Evolutionary conservation across 53 echinoderm and acorn worm species (phyloP).

Genomic region (Holothuria scabra): DNA sequence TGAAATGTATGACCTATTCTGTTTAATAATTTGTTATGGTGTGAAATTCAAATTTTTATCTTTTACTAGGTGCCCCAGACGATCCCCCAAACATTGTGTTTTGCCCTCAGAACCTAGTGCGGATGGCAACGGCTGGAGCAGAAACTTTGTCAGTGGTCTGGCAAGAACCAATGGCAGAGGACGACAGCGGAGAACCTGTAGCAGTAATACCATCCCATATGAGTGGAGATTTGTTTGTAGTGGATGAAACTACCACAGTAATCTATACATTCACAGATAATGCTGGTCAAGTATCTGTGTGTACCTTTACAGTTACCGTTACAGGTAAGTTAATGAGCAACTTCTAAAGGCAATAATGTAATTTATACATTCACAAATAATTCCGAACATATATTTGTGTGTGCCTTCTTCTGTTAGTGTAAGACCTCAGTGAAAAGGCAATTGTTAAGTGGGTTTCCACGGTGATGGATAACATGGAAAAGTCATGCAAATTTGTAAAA

Average conservation of each 20-base stretch:
- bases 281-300: constrained; percentile 58
- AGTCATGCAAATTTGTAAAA: too few relatives aligned
- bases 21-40: too few relatives aligned
- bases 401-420: too few relatives aligned
- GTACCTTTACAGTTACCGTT: constrained; percentile 52
- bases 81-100: not conserved
- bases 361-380: too few relatives aligned
- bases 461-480: too few relatives aligned
- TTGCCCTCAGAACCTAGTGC: constrained; percentile 52
- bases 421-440: too few relatives aligned
- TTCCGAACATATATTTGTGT: too few relatives aligned
- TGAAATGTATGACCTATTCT: too few relatives aligned
- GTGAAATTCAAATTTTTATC: not conserved
- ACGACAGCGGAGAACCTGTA: constrained; percentile 58
- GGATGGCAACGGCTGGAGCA: constrained; percentile 53
- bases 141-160: constrained; percentile 56
- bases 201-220: constrained; percentile 3
- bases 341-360: too few relatives aligned
- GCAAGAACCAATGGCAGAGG: constrained; percentile 61
- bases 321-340: constrained; percentile 14
- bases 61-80: constrained; percentile 19
- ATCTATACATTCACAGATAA: constrained; percentile 67
- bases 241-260: constrained; percentile 55
- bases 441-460: too few relatives aligned
- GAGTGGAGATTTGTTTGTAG: constrained; percentile 45